phyloP scores from a whole-genome alignment of 1,140 invertebrate genomes.

The Pomacea maculata region DNA sequence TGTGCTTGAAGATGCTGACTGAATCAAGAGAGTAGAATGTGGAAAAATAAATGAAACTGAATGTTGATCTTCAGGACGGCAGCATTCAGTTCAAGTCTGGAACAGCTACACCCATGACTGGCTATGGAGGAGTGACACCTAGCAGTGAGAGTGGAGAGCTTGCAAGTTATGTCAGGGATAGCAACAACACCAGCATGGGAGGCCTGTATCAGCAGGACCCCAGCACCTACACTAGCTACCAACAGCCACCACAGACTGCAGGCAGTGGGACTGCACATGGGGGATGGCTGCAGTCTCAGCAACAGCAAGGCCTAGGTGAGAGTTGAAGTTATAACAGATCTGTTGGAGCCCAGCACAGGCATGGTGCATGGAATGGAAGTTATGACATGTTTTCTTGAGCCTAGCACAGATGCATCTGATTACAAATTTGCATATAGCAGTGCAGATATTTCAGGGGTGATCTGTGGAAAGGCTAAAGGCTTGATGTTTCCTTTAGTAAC shows the following conservation, averaged over 20 bases:
- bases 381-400: no score
- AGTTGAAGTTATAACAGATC: no score
- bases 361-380: no score
- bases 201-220: constrained; percentile 10
- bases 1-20: not conserved
- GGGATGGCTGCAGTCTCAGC: not conserved
- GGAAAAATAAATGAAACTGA: not conserved
- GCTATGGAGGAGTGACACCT: constrained; percentile 41
- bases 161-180: constrained; percentile 34
- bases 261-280: not conserved
- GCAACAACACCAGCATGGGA: not conserved
- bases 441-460: no score
- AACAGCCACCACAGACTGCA: constrained; percentile 9
- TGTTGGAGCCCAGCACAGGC: no score
- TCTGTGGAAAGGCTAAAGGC: no score
- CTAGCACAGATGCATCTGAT: no score
- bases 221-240: constrained; percentile 4
- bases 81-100: constrained; percentile 59
- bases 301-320: not conserved
- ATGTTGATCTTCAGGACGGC: constrained; percentile 51
- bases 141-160: constrained; percentile 61
- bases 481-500: no score
- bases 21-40: not conserved
- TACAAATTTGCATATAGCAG: no score
- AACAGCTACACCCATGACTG: constrained; percentile 48